Evolutionary conservation across 2,113 vertebrate genomes (phyloP), one percentile per base, ranked within the genome.

Genomic region (Nothocercus julius): DNA sequence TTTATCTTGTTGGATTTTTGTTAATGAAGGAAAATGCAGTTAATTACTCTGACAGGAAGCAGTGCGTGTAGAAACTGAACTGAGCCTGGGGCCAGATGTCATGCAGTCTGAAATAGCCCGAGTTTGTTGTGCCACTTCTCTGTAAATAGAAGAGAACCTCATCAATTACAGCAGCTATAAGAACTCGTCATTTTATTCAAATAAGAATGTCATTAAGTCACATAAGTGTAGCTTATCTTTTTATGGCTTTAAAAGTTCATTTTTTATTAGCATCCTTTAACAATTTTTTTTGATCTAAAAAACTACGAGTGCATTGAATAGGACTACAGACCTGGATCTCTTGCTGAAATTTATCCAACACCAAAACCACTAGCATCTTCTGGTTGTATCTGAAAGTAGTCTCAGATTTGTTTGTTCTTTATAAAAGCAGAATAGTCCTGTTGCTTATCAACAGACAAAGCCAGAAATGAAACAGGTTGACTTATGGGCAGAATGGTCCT

Each of bases 11-110:
- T 97, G 90, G 85, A 96, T 92, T 96, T 94, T 91, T 94, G 85
- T 96, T 97, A 97, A 97, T 97, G 91, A 97, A 95, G 92, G 95
- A 95, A 97, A 97, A 97, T 94, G 84, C 92, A 92, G 75, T 97
- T 96, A 97, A 95, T 97, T 97, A 97, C 94, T 90, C 69, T 95
- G 96, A 89, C 87, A 95, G 95, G 90, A 97, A 97, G 93, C 93
- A 92, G 93, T 91, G 92, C 88, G 82, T 92, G 88, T 86, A 90
- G 91, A 86, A 95, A 84, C 84, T 82, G 84, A 87, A 53, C 75
- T 92, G 89, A 96, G 87, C 89, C 83, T 96, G 91, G 30, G 95
- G 89, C 92, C 89, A 95, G 95, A 97, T 94, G 93, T 94, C 94
- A 92, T 13, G 51, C 36, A 87, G 85, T 30, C 87, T 96, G 82